Percentiles rank a stretch among this genome's conserved stretches.
Conservation (phyloP, 2,113 vertebrate genomes). For the Diadophis punctatus region DNA sequence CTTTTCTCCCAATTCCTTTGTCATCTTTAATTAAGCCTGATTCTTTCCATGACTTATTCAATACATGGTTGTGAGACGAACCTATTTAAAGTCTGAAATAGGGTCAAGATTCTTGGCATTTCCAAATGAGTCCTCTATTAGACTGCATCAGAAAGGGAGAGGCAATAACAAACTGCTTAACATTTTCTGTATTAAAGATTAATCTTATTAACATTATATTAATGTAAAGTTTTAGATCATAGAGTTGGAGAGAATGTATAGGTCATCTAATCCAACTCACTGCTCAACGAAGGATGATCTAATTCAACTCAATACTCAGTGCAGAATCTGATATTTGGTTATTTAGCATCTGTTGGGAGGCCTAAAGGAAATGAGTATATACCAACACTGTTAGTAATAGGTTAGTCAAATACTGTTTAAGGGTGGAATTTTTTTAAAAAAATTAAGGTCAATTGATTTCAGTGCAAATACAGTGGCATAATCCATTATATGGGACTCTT, state of each 20-base stretch:
- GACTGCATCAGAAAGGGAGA: background rate
- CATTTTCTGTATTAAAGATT: background rate
- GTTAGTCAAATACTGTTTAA: background rate
- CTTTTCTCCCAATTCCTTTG: slow-evolving; percentile 64
- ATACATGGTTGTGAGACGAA: slow-evolving; percentile 50
- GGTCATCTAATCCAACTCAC: background rate
- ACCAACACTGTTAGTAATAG: background rate
- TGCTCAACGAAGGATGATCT: background rate
- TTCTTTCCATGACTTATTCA: slow-evolving; percentile 51
- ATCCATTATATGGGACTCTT: background rate
- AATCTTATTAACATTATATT: background rate
- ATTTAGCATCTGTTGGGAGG: background rate
- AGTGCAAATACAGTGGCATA: background rate
- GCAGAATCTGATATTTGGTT: background rate
- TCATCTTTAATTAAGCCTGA: slow-evolving; percentile 55
- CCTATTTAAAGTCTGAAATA: slow-evolving; percentile 57
- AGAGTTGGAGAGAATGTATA: background rate
- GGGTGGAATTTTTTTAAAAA: background rate
- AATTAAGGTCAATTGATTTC: background rate
- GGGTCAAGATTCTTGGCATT: slow-evolving; percentile 45
- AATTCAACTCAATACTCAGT: background rate
- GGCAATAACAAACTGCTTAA: slow-evolving; percentile 52
- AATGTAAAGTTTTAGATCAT: slow-evolving; percentile 9
- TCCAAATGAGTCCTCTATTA: slow-evolving; percentile 43
- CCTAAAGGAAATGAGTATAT: background rate